Percentiles rank a stretch among this genome's conserved stretches.
These are phyloP conservation scores for Chrysopilus asiliformis DNA, from an alignment of 2,888 invertebrate species.

Conservation along the genomic window DNA sequence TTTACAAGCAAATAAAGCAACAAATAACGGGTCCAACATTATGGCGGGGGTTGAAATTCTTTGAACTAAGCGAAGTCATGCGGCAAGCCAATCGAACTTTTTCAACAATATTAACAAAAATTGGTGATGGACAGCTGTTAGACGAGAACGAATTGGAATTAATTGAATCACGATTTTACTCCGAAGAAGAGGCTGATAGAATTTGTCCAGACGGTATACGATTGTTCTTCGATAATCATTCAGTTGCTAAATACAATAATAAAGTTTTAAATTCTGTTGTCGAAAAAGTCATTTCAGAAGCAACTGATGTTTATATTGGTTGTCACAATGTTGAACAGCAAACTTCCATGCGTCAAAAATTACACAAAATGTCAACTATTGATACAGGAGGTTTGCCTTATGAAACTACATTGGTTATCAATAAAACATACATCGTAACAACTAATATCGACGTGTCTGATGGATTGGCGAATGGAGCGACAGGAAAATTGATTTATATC, in stretches of 20 bases:
- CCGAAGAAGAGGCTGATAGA: conserved; percentile 14
- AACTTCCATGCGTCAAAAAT: conserved; percentile 10
- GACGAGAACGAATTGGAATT: conserved; percentile 16
- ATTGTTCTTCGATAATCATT: conserved; percentile 15
- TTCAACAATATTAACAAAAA: conserved; percentile 20
- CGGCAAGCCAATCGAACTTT: conserved; percentile 22
- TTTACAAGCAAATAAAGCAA: conserved; percentile 20
- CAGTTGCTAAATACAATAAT: conserved; percentile 11
- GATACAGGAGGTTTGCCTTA: conserved; percentile 23
- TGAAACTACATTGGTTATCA: conserved; percentile 14
- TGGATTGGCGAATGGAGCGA: conserved; percentile 23
- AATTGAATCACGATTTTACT: conserved; percentile 14
- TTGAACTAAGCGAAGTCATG: conserved; percentile 22
- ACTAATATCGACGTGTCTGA: conserved; percentile 24
- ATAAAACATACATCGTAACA: conserved; percentile 16
- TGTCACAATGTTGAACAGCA: conserved; percentile 9
- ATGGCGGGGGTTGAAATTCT: conserved; percentile 23
- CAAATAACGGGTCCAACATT: conserved; percentile 16
- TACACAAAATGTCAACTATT: conserved; percentile 15
- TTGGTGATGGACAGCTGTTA: conserved; percentile 14
- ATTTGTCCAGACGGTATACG: conserved; percentile 18
- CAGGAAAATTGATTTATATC: conserved; percentile 20
- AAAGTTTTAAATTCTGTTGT: conserved; percentile 6
- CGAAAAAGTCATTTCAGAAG: conserved; percentile 11
- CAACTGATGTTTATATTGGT: conserved; percentile 11